A percentile compares a stretch with the other conserved stretches of the same genome.
phyloP scores from a whole-genome alignment of 2,113 vertebrate genomes.

The Siniperca chuatsi region DNA sequence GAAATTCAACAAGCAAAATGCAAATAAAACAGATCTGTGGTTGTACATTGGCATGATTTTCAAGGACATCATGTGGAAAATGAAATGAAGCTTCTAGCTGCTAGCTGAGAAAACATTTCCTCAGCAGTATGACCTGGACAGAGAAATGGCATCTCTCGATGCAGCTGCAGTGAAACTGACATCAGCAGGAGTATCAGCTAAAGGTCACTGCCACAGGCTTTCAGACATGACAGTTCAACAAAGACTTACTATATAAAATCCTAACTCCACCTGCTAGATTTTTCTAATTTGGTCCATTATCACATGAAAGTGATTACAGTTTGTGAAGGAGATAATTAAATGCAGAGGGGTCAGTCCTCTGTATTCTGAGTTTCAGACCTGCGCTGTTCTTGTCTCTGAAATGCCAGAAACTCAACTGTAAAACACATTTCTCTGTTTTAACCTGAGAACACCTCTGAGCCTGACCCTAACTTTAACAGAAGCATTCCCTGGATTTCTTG shows the following conservation, averaged over 20 bases:
- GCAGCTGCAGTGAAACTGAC: not conserved
- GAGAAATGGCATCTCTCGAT: not conserved
- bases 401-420: not conserved
- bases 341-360: not conserved
- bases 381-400: not conserved
- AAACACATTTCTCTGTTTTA: not conserved
- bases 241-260: not conserved
- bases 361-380: not conserved
- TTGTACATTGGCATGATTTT: not conserved
- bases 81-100: not conserved
- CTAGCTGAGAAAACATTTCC: not conserved
- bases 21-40: not conserved
- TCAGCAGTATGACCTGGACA: not conserved
- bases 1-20: not conserved
- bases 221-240: slow-evolving; percentile 19
- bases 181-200: slow-evolving; percentile 3
- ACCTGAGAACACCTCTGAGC: not conserved
- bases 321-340: not conserved
- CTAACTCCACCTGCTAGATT: not conserved
- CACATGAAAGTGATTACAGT: not conserved
- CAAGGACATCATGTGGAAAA: not conserved
- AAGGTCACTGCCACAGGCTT: slow-evolving; percentile 14
- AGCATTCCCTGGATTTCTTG: slow-evolving; percentile 7
- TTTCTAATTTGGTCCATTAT: not conserved
- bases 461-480: slow-evolving; percentile 24